Percentiles rank a stretch among this genome's conserved stretches.
phyloP scores from a whole-genome alignment of 35 echinoderm and acorn worm genomes.

The Heliocidaris tuberculata region DNA sequence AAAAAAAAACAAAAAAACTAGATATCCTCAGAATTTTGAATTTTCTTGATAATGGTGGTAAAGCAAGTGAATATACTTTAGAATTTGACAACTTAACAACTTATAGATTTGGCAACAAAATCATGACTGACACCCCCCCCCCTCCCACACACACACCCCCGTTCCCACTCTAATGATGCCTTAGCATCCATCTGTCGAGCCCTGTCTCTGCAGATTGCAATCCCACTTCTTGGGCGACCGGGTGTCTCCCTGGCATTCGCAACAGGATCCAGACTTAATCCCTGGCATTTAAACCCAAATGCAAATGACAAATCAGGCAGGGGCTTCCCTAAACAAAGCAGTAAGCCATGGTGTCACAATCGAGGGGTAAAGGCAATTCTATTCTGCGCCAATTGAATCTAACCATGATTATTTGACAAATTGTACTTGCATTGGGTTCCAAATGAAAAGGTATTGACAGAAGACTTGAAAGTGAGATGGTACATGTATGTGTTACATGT shows the following conservation, averaged over 20 bases:
- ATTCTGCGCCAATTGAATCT: neutral
- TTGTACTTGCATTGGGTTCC: neutral
- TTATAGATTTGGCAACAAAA: too few species aligned
- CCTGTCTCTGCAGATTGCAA: neutral
- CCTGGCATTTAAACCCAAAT: neutral
- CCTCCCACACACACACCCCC: too few species aligned
- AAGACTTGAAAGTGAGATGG: neutral
- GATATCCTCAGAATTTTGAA: too few species aligned
- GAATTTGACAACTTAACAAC: too few species aligned
- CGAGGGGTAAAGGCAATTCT: neutral
- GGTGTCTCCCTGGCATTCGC: neutral
- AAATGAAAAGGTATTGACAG: constrained; percentile 6
- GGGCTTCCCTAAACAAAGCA: neutral
- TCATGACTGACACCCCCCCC: too few species aligned
- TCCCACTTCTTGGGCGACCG: neutral
- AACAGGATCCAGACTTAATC: neutral
- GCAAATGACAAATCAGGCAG: constrained; percentile 1
- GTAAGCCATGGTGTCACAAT: neutral
- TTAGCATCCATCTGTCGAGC: neutral
- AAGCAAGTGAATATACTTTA: too few species aligned
- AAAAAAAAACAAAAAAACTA: too few species aligned
- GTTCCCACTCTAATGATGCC: neutral
- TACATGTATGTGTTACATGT: neutral
- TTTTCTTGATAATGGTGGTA: too few species aligned
- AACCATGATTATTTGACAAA: constrained; percentile 3